phyloP scores from a whole-genome alignment of 2,113 vertebrate species.

The Candoia aspera region DNA sequence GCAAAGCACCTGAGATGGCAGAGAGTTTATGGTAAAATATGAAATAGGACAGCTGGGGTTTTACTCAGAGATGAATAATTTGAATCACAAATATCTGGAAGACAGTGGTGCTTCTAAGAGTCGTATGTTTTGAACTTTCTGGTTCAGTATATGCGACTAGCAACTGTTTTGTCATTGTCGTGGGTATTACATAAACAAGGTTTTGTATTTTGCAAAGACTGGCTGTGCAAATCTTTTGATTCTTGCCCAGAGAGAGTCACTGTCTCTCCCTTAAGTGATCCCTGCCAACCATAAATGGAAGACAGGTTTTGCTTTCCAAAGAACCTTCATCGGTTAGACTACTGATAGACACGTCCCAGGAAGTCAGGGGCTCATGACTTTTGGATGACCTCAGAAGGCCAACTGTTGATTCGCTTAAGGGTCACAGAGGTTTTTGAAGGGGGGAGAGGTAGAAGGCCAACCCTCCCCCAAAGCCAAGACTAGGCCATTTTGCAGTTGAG shows the following conservation, averaged over 20 bases:
- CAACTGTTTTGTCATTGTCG: not conserved
- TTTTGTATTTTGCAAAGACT: no score
- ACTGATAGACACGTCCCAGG: not conserved
- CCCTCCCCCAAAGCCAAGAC: no score
- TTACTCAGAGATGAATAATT: not conserved
- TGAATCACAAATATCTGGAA: slow-evolving; percentile 8
- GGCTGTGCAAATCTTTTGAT: not conserved
- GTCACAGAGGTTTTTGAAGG: no score
- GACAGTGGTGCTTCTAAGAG: slow-evolving; percentile 49
- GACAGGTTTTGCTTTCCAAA: not conserved
- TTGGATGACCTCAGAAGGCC: no score
- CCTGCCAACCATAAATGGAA: not conserved
- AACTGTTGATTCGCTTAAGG: no score
- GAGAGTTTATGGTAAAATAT: not conserved
- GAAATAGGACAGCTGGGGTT: slow-evolving; percentile 45
- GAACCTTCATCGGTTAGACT: not conserved
- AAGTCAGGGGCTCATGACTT: no score
- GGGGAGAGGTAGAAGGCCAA: no score
- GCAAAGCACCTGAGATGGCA: not conserved
- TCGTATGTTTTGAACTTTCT: slow-evolving; percentile 54
- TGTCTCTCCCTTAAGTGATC: not conserved
- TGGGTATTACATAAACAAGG: not conserved
- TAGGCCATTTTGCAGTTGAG: no score
- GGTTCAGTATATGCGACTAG: slow-evolving; percentile 38
- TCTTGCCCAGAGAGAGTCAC: not conserved